phyloP scores from a whole-genome alignment of 2,113 vertebrate species.

The Columbina picui region DNA sequence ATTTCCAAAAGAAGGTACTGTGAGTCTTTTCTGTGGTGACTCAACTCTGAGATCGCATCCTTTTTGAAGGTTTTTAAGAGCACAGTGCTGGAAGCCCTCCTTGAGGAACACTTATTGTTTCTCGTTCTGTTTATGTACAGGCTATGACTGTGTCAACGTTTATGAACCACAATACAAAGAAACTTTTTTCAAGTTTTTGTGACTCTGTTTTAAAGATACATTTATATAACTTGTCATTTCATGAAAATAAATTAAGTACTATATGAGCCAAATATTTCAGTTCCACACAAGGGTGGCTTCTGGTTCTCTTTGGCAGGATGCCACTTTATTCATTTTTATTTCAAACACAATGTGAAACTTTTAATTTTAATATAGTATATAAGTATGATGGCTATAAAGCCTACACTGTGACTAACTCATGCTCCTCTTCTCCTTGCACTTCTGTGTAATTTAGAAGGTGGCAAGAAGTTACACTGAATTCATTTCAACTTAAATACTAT shows the following conservation, averaged over 20 bases:
- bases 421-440: constrained; percentile 7
- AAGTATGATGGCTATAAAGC: constrained; percentile 50
- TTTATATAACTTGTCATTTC: constrained; percentile 77
- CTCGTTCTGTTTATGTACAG: constrained; percentile 55
- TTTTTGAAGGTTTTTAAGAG: constrained; percentile 56
- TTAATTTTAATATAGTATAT: constrained; percentile 69
- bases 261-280: constrained; percentile 74
- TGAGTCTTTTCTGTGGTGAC: constrained; percentile 47
- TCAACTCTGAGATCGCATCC: constrained; percentile 3
- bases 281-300: constrained; percentile 72
- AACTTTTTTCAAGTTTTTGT: constrained; percentile 32
- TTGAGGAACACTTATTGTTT: constrained; percentile 45
- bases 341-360: constrained; percentile 76
- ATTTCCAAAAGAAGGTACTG: constrained; percentile 49
- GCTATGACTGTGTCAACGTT: constrained; percentile 18
- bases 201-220: constrained; percentile 72
- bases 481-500: background rate
- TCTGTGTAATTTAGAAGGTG: background rate
- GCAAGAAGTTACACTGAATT: constrained; percentile 10
- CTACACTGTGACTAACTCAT: constrained; percentile 55
- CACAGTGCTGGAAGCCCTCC: background rate
- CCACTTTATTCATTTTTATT: constrained; percentile 77
- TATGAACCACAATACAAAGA: constrained; percentile 49
- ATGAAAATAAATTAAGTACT: constrained; percentile 78
- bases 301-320: constrained; percentile 73